These are phyloP conservation scores for Mirza zaza DNA, from an alignment of 2,113 vertebrate genomes.

Conservation along the genomic window DNA sequence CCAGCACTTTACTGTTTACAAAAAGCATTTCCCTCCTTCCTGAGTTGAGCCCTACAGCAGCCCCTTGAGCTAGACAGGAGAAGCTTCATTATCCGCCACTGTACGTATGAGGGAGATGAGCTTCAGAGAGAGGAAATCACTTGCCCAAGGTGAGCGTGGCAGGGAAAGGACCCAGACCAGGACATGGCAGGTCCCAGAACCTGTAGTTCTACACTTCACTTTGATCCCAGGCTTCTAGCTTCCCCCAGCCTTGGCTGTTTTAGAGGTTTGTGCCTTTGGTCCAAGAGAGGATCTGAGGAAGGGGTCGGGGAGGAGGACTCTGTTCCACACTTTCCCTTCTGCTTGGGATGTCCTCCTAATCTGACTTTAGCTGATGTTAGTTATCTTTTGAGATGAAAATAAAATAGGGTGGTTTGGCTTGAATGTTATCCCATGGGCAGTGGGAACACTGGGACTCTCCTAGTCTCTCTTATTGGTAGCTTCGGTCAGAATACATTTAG, in stretches of 20 bases:
- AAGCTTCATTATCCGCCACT: not conserved
- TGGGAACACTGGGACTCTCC: not conserved
- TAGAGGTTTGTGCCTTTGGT: not conserved
- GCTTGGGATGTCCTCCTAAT: not conserved
- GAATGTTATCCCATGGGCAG: not conserved
- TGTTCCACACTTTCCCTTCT: not conserved
- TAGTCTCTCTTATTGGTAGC: not conserved
- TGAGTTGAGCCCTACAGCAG: not conserved
- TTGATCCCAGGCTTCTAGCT: not conserved
- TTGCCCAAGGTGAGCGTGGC: not conserved
- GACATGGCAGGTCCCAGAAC: accelerated
- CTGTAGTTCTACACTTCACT: not conserved
- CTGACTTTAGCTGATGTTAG: not conserved
- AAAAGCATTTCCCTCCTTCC: not conserved
- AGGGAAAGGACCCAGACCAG: not conserved
- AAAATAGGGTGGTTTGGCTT: not conserved
- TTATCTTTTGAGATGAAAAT: not conserved
- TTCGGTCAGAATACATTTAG: not conserved
- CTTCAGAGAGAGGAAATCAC: not conserved
- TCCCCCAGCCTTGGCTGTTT: not conserved
- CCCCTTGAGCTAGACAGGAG: not conserved
- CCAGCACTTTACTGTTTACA: not conserved
- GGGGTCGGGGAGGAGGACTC: not conserved
- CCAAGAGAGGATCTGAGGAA: not conserved
- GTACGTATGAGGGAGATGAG: too few relatives aligned